Evolutionary conservation across 2,888 invertebrate species (phyloP).

Genomic region (Mesochorus sp.): DNA sequence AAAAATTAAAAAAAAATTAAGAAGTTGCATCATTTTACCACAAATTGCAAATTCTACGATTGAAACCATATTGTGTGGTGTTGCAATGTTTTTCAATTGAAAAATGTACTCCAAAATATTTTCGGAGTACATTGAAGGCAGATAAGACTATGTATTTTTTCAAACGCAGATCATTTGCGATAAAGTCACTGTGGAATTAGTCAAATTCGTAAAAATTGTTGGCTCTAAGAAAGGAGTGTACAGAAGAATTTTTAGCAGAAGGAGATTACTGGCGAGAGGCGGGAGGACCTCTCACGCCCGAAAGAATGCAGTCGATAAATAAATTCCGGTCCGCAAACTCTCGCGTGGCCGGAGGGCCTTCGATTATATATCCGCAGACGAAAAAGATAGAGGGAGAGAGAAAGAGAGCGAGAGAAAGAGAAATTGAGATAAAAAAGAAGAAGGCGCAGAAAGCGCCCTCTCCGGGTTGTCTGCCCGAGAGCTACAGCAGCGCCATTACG

Average conservation of each 20-base stretch:
- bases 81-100: no score
- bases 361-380: slow-evolving; percentile 59
- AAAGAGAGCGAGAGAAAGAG: neutral
- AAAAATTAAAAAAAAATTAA: no score
- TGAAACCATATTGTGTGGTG: no score
- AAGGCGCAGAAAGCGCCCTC: slow-evolving; percentile 40
- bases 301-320: slow-evolving; percentile 66
- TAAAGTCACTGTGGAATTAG: no score
- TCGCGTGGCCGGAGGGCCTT: slow-evolving; percentile 58
- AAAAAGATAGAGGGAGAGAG: slow-evolving; percentile 22
- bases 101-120: no score
- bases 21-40: no score
- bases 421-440: neutral
- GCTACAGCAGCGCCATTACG: slow-evolving; percentile 28
- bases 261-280: slow-evolving; percentile 13
- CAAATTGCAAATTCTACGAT: no score
- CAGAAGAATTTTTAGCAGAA: slow-evolving; percentile 9
- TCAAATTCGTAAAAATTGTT: neutral
- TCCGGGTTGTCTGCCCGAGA: slow-evolving; percentile 32
- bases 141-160: no score
- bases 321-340: slow-evolving; percentile 59
- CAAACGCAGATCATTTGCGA: no score
- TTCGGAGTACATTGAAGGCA: no score
- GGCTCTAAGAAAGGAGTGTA: neutral
- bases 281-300: slow-evolving; percentile 56